A percentile compares a stretch with the other conserved stretches of the same genome.
Evolutionary conservation across 1,140 invertebrate species (phyloP).

Genomic region (Callitettix versicolor): DNA sequence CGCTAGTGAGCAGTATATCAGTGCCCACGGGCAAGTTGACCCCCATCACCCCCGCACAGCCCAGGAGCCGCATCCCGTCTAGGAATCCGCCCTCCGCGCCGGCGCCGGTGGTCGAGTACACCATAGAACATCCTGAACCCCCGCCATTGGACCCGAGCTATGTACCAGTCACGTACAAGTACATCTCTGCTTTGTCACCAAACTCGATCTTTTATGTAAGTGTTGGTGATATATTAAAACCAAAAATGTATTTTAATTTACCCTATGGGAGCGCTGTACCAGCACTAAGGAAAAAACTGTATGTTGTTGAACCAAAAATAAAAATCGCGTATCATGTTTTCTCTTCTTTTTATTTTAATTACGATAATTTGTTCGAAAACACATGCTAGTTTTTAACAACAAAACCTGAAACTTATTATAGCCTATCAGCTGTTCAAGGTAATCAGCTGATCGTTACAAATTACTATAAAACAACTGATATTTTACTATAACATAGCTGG

Average conservation of each 20-base stretch:
- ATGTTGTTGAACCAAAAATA: not conserved
- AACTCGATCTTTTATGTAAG: slow-evolving; percentile 22
- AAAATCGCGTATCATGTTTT: too few species aligned
- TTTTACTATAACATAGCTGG: too few species aligned
- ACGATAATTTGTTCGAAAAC: too few species aligned
- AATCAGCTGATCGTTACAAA: too few species aligned
- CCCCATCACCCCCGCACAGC: slow-evolving; percentile 24
- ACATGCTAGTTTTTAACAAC: too few species aligned
- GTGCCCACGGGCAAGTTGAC: slow-evolving; percentile 26
- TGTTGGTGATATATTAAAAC: not conserved
- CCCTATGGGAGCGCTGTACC: not conserved
- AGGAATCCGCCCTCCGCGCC: slow-evolving; percentile 10
- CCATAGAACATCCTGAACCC: slow-evolving; percentile 25
- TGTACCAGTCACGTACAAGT: slow-evolving; percentile 21
- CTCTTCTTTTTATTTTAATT: too few species aligned
- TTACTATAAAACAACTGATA: too few species aligned
- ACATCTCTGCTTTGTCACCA: slow-evolving; percentile 22
- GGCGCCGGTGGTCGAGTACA: slow-evolving; percentile 25
- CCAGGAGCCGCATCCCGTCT: slow-evolving; percentile 7
- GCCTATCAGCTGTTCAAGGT: too few species aligned
- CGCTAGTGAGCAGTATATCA: slow-evolving; percentile 15
- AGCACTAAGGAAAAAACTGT: not conserved
- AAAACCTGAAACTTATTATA: too few species aligned
- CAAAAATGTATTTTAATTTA: not conserved
- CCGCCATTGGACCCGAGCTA: slow-evolving; percentile 25